A percentile compares a stretch with the other conserved stretches of the same genome.
phyloP scores from a whole-genome alignment of 2,888 invertebrate species.

The Ophion slaviceki region DNA sequence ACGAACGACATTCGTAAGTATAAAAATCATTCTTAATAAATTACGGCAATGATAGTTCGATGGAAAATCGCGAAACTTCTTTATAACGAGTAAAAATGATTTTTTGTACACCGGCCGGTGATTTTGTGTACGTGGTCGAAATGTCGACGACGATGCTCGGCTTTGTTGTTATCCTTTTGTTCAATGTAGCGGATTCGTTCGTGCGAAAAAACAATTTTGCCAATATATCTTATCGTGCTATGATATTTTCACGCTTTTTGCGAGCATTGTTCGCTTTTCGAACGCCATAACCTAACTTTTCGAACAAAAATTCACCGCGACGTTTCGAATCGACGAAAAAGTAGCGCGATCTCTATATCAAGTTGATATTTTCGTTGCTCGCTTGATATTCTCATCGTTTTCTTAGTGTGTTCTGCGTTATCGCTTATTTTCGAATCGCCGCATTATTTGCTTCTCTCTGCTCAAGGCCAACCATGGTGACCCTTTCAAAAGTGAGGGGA shows the following conservation, averaged over 20 bases:
- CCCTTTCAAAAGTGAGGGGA: conserved; percentile 80
- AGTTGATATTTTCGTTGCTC: background rate
- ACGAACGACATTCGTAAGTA: conserved; percentile 53
- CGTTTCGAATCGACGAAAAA: background rate
- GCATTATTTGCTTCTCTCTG: conserved; percentile 41
- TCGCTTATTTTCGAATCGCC: background rate
- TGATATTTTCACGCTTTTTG: conserved; percentile 15
- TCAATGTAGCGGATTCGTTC: background rate
- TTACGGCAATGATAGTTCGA: background rate
- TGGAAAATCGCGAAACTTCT: background rate
- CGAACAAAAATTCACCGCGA: background rate
- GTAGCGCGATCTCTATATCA: background rate
- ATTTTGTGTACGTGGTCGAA: conserved; percentile 76
- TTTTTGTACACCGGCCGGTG: conserved; percentile 74
- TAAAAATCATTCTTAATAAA: background rate
- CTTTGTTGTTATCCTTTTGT: conserved; percentile 39
- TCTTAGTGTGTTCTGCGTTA: background rate
- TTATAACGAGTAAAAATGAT: background rate
- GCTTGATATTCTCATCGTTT: background rate
- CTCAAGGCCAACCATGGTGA: conserved; percentile 75
- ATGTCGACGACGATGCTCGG: conserved; percentile 19
- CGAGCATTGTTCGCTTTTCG: background rate
- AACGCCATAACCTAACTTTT: conserved; percentile 56
- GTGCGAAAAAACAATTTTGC: background rate
- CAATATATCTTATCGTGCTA: conserved; percentile 7